Conservation (phyloP, 2,113 vertebrate genomes). For the Crocuta crocuta region DNA sequence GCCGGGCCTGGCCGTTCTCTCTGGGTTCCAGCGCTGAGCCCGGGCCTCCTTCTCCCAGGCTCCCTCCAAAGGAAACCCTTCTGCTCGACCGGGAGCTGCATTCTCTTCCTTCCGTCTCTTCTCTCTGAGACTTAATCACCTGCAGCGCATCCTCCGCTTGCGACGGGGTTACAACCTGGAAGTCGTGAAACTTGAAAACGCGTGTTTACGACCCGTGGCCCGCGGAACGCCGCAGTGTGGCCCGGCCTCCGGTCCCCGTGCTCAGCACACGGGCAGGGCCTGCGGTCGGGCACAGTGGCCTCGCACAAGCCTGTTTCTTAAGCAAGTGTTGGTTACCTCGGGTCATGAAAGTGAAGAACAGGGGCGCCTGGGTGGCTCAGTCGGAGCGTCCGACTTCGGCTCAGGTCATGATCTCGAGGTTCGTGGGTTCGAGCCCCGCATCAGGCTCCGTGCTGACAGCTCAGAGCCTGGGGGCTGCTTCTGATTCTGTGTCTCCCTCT, state of each 20-base stretch:
- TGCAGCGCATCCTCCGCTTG: not conserved
- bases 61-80: not conserved
- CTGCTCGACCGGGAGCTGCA: not conserved
- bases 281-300: not conserved
- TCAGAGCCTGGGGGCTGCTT: no score
- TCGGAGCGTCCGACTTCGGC: no score
- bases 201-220: not conserved
- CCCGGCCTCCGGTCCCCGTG: not conserved
- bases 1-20: not conserved
- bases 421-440: no score
- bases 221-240: not conserved
- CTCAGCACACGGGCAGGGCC: not conserved
- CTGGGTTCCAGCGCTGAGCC: not conserved
- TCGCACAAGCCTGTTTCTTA: not conserved
- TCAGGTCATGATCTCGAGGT: no score
- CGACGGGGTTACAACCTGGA: not conserved
- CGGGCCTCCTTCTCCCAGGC: accelerated
- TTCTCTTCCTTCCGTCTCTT: not conserved
- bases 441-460: no score
- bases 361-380: no score
- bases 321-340: not conserved
- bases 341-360: not conserved
- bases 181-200: not conserved
- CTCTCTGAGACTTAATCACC: not conserved
- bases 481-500: no score